Base-by-base conservation (phyloP, 2,888 invertebrate genomes). In the Idaea dimidiata region DNA sequence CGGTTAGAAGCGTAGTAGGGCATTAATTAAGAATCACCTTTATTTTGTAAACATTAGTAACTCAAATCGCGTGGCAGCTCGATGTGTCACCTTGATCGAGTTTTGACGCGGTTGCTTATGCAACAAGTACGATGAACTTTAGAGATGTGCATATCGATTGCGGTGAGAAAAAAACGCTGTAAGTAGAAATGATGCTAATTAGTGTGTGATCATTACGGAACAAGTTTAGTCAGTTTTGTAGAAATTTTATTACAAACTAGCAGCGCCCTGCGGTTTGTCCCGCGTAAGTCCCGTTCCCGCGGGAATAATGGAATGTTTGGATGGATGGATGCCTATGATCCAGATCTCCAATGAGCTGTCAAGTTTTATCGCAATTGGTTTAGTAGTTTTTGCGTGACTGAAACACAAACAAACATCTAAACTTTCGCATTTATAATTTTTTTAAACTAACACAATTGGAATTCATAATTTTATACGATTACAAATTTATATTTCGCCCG, bases 1-100 rank as follows among this genome's bases (percentile, higher is more conserved):
- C 1, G 3, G 24, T 24, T 5, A 24, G 3, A 43, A 43, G 43
- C 10, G 14, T 8, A 43, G 43, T 8, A 10, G 2, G 4, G 10
- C 4, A 7, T 54, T 14, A 58, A 16, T 56, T 43, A 43, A 68
- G 43, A 60, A 8, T 61, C 54, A 54, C 43, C 57, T 60, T 58
- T 67, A 67, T 57, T 59, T 14, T 4, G 17, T 61, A 16, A 58
- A n/a, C 7, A 8, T n/a, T 24, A 68, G 62, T 64, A 63, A 62
- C 56, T 66, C 65, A 60, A 65, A 65, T 61, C 4, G 67, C 54
- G 32, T 66, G 64, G 70, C 67, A 65, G 64, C 72, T 76, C 81
- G 80, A 81, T 75, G 79, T 77, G 80, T 88, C 82, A 86, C 88
- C 88, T 88, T 88, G 88, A 88, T 89, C 87, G 87, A 87, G 82